phyloP scores from a whole-genome alignment of 2,888 invertebrate genomes.

The Nipponacmea schrenckii region DNA sequence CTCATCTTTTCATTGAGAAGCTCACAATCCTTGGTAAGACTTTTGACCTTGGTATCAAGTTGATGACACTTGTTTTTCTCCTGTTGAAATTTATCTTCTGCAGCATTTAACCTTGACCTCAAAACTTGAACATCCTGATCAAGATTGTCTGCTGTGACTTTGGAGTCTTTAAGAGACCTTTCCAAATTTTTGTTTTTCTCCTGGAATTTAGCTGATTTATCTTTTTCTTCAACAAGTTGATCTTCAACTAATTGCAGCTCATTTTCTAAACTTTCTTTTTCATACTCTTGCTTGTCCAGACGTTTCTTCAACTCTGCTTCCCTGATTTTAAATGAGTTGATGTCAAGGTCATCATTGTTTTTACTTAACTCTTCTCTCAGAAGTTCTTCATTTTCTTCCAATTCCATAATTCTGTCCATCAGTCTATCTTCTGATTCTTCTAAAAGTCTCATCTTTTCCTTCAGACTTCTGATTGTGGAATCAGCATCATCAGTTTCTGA shows the following conservation, averaged over 20 bases:
- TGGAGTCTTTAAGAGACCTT: constrained; percentile 14
- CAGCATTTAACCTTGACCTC: constrained; percentile 7
- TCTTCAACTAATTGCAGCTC: not conserved
- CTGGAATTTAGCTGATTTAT: constrained; percentile 15
- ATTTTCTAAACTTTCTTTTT: constrained; percentile 26
- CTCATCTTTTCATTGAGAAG: constrained; percentile 20
- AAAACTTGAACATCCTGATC: constrained; percentile 8
- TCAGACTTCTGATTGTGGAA: constrained; percentile 13
- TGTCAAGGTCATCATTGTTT: constrained; percentile 21
- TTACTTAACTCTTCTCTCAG: constrained; percentile 39
- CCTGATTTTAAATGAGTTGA: not conserved
- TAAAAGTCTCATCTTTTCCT: constrained; percentile 53
- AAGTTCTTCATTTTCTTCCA: constrained; percentile 48
- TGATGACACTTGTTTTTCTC: not conserved
- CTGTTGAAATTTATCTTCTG: constrained; percentile 11
- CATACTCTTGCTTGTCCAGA: constrained; percentile 21
- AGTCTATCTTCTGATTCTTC: constrained; percentile 58
- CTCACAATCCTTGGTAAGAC: constrained; percentile 12
- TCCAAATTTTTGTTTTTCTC: constrained; percentile 19
- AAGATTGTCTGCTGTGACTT: not conserved
- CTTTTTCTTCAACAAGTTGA: constrained; percentile 17
- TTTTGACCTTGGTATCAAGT: constrained; percentile 9
- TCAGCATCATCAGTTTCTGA: constrained; percentile 34
- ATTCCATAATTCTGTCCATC: constrained; percentile 59
- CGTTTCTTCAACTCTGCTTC: constrained; percentile 19